Percentiles rank a stretch among this genome's conserved stretches.
phyloP scores from a whole-genome alignment of 2,113 vertebrate species.

The Struthidea cinerea region DNA sequence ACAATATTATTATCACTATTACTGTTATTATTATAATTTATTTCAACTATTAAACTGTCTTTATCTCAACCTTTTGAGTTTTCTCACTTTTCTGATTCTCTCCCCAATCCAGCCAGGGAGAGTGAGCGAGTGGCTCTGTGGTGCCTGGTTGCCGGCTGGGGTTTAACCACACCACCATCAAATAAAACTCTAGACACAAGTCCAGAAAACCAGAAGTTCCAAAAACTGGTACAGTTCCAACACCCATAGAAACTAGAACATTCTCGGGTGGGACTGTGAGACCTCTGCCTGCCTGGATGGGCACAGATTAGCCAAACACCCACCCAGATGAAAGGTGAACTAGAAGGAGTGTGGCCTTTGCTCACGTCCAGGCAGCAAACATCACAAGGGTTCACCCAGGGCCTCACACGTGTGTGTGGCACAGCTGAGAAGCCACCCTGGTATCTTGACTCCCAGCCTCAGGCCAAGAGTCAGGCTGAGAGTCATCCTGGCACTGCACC shows the following conservation, averaged over 20 bases:
- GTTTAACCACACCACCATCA: neutral
- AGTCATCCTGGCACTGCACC: rapidly evolving
- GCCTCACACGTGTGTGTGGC: rapidly evolving
- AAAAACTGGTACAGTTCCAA: neutral
- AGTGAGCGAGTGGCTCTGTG: neutral
- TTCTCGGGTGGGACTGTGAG: neutral
- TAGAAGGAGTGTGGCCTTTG: neutral
- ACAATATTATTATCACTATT: neutral
- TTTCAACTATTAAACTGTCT: neutral
- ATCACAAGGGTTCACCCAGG: neutral
- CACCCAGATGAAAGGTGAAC: neutral
- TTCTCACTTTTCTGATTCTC: neutral
- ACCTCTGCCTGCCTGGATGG: neutral
- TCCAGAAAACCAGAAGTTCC: neutral
- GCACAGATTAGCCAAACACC: neutral
- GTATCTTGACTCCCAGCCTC: neutral
- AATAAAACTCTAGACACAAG: neutral
- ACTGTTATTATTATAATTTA: neutral
- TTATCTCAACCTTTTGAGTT: neutral
- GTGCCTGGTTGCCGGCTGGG: neutral
- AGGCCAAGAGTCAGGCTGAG: neutral
- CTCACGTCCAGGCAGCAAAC: neutral
- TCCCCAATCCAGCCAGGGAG: rapidly evolving
- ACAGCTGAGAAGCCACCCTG: neutral
- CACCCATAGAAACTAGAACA: neutral